Evolutionary conservation across 2,797 vertebrate genomes (phyloP).

Genomic region (Sebastes matsubarae): DNA sequence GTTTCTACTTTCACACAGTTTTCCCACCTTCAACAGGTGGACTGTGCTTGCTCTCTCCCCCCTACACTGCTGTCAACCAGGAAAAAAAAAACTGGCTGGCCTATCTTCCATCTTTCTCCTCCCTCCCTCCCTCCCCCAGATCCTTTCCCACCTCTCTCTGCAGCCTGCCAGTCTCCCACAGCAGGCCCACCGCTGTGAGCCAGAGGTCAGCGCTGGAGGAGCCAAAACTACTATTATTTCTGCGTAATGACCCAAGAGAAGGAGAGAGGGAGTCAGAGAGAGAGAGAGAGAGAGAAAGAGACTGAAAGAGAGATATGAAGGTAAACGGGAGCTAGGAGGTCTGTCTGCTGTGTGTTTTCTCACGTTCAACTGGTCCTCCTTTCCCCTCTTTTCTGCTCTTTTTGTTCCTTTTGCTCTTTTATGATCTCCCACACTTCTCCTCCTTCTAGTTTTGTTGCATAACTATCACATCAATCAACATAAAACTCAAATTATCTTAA

Average conservation of each 20-base stretch:
- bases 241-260: constrained; percentile 66
- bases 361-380: constrained; percentile 11
- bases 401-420: neutral
- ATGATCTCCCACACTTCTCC: constrained; percentile 11
- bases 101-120: neutral
- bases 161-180: constrained; percentile 66
- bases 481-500: neutral
- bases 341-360: constrained; percentile 33
- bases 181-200: constrained; percentile 61
- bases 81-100: neutral
- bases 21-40: constrained; percentile 66
- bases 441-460: neutral
- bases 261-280: constrained; percentile 35
- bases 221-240: constrained; percentile 76
- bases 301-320: constrained; percentile 21
- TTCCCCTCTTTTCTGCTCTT: neutral
- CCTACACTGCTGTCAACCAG: constrained; percentile 23
- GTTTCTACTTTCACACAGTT: constrained; percentile 43
- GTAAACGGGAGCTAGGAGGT: constrained; percentile 29
- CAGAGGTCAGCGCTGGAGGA: constrained; percentile 61
- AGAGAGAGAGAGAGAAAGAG: neutral
- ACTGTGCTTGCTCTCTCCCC: constrained; percentile 21
- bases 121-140: constrained; percentile 30
- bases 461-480: constrained; percentile 6
- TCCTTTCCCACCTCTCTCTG: constrained; percentile 48